phyloP scores from a whole-genome alignment of 2,113 vertebrate genomes.

The Alectura lathami region DNA sequence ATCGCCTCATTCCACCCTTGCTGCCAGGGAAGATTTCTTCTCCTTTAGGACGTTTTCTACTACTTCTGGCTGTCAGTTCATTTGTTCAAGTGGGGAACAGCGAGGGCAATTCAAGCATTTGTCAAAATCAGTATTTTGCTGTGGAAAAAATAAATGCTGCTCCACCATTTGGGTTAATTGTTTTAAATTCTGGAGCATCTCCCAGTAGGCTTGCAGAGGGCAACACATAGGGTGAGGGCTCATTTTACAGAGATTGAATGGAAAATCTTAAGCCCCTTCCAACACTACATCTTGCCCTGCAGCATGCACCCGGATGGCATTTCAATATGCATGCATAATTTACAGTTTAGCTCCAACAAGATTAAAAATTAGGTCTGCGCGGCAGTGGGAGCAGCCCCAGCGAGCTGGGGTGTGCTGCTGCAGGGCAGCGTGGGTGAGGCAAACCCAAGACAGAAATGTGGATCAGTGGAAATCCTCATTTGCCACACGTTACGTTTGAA shows the following conservation, averaged over 20 bases:
- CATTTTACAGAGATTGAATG: background rate
- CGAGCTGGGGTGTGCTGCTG: accelerated
- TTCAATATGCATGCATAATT: background rate
- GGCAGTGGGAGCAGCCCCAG: background rate
- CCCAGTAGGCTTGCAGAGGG: background rate
- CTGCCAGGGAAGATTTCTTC: background rate
- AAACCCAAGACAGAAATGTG: background rate
- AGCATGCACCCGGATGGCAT: background rate
- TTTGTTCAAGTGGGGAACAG: background rate
- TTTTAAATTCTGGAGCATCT: background rate
- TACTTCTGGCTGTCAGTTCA: background rate
- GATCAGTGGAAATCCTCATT: background rate
- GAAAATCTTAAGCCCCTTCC: background rate
- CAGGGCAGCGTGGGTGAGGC: background rate
- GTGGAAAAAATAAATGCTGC: accelerated
- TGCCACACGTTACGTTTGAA: background rate
- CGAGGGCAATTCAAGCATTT: background rate
- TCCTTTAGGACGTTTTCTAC: background rate
- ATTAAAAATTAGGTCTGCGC: background rate
- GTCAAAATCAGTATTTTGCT: background rate
- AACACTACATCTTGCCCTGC: background rate
- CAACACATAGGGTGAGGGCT: background rate
- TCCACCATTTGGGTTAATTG: background rate
- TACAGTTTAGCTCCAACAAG: background rate
- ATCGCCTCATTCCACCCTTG: background rate